A percentile compares a stretch with the other conserved stretches of the same genome.
Evolutionary conservation across 2,113 vertebrate species (phyloP).

Genomic region (Pontoporia blainvillei): DNA sequence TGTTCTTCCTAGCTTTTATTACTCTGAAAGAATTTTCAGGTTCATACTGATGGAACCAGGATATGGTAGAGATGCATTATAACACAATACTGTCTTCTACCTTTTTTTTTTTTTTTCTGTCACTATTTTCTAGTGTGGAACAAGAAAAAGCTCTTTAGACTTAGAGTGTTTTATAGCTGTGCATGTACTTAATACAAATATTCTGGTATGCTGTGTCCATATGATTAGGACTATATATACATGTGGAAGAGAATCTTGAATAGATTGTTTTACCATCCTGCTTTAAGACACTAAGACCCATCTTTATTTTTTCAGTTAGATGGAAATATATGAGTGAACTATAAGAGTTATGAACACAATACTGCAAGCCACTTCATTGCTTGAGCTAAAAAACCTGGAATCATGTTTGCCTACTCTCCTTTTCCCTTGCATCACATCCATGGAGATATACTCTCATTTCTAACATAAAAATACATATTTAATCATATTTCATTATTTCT

Average conservation of each 20-base stretch:
- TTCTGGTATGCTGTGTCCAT: not conserved
- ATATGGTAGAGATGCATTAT: not conserved
- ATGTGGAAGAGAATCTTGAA: not conserved
- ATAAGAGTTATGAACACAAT: not conserved
- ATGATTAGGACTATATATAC: not conserved
- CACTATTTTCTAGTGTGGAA: not conserved
- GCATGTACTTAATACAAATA: not conserved
- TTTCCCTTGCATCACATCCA: not conserved
- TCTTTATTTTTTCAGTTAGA: not conserved
- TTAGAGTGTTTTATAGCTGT: not conserved
- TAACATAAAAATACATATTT: not conserved
- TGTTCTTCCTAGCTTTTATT: not conserved
- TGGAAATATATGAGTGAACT: not conserved
- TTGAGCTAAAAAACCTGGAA: not conserved
- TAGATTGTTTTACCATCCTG: not conserved
- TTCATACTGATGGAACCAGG: not conserved
- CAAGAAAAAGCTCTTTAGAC: not conserved
- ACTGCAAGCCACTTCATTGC: not conserved
- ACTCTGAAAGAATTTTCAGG: not conserved
- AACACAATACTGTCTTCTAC: not conserved
- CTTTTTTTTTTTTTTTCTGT: not conserved
- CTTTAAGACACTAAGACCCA: not conserved
- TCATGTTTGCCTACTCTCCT: not conserved
- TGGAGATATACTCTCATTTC: not conserved
- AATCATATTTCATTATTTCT: not conserved